Evolutionary conservation across 2,888 invertebrate genomes (phyloP), one percentile per base, ranked within the genome.

Genomic region (Cataglyphis albicans): DNA sequence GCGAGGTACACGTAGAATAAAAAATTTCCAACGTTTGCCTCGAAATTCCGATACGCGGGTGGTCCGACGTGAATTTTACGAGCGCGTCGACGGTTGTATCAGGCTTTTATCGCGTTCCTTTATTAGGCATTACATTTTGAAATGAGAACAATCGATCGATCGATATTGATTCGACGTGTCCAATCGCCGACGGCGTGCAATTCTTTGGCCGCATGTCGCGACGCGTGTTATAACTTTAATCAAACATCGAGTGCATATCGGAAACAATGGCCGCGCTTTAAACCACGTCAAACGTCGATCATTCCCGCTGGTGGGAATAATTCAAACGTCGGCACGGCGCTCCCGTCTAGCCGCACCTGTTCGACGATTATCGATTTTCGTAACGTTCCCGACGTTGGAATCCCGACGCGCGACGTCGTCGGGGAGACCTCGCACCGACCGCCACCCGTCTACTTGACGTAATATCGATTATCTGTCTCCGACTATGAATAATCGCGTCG

Each of bases 311-410:
- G 44, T 72, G 86, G 76, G 82, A 89, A 88, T 84, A 85, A 89
- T 89, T 89, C 85, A 82, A 84, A 64, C 76, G 80, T 57, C 65
- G 81, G 59, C 48, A 64, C 65, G 70, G 41, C 81, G 73, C 72
- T 84, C 81, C 76, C 52, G 82, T 89, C 83, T 86, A 86, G 88
- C 86, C 84, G 83, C 88, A 87, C 87, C 84, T 90, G 90, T 87
- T 90, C 88, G 86, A 70, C 85, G 89, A 90, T 87, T 88, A 90
- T 90, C 90, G 89, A 90, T 90, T 88, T 90, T 86, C 84, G 82
- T 86, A 83, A 86, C 83, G 87, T 85, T 88, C 84, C 84, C 90
- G 84, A 90, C 68, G 89, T 81, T 35, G 90, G 87, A 90, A 90
- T 90, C 85, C 83, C 83, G 87, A 89, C 87, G 87, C 86, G 87